A percentile compares a stretch with the other conserved stretches of the same genome.
Conservation (phyloP, 2,113 vertebrate genomes). For the Petromus typicus region DNA sequence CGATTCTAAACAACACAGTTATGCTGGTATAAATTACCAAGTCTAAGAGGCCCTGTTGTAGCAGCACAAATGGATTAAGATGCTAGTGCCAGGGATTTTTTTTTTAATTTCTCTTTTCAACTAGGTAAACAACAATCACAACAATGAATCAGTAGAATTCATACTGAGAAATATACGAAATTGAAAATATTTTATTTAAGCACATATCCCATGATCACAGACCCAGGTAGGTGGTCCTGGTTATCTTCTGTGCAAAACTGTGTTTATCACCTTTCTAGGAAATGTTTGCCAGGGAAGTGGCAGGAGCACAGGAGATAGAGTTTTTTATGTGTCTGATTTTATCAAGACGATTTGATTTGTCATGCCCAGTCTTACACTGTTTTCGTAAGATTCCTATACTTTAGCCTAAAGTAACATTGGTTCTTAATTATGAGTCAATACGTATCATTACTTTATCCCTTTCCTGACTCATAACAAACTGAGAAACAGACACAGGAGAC, state of each 20-base stretch:
- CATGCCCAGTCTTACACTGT: neutral
- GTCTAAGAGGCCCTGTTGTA: neutral
- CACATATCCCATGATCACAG: neutral
- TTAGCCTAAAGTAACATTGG: neutral
- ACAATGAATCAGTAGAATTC: neutral
- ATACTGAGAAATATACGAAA: neutral
- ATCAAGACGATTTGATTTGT: neutral
- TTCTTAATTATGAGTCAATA: constrained; percentile 7
- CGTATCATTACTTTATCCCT: neutral
- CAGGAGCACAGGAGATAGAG: neutral
- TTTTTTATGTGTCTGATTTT: neutral
- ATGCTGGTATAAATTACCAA: neutral
- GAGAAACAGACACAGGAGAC: neutral
- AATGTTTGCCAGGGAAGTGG: neutral
- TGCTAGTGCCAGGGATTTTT: neutral
- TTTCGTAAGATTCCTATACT: neutral
- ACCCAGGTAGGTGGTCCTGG: neutral
- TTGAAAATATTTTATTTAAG: constrained; percentile 20
- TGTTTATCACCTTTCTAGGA: neutral
- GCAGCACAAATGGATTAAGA: neutral
- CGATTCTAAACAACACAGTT: neutral
- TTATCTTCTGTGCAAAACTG: neutral
- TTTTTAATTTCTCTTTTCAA: neutral
- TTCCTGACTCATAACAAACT: neutral
- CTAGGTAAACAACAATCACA: neutral